A percentile compares a stretch with the other conserved stretches of the same genome.
phyloP scores from a whole-genome alignment of 2,797 vertebrate species.

The Sebastes wilsoni region DNA sequence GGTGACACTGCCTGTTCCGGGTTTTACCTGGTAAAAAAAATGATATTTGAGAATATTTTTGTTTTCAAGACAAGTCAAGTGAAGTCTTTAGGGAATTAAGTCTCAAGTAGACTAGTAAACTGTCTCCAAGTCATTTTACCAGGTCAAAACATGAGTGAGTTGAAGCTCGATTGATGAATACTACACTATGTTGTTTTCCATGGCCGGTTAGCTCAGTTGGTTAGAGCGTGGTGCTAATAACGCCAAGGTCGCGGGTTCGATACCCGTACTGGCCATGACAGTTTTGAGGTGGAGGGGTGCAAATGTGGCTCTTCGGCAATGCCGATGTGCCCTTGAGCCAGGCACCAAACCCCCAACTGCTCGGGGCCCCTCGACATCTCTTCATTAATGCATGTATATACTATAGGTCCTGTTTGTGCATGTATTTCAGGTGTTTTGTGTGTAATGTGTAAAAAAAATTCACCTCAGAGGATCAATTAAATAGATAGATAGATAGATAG shows the following conservation, averaged over 20 bases:
- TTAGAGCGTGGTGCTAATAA: constrained; percentile 79
- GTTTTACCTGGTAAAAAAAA: neutral
- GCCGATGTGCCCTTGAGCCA: too few relatives aligned
- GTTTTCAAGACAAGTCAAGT: neutral
- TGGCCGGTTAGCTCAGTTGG: neutral
- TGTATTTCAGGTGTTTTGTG: too few relatives aligned
- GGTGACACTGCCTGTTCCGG: neutral
- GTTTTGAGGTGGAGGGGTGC: too few relatives aligned
- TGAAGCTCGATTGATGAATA: neutral
- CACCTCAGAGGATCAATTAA: too few relatives aligned
- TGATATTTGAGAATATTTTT: neutral
- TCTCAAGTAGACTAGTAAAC: neutral
- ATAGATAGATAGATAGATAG: too few relatives aligned
- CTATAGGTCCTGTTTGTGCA: too few relatives aligned
- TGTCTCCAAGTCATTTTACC: neutral
- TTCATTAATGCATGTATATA: too few relatives aligned
- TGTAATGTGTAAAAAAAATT: too few relatives aligned
- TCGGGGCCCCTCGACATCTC: too few relatives aligned
- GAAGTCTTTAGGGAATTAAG: neutral
- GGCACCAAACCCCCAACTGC: too few relatives aligned
- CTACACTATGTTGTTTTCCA: too few relatives aligned
- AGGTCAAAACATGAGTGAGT: neutral
- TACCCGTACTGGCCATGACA: constrained; percentile 49
- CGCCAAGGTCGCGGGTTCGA: constrained; percentile 72
- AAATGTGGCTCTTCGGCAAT: too few relatives aligned